Evolutionary conservation across 2,888 invertebrate species (phyloP).

Genomic region (Drosophila cracens): DNA sequence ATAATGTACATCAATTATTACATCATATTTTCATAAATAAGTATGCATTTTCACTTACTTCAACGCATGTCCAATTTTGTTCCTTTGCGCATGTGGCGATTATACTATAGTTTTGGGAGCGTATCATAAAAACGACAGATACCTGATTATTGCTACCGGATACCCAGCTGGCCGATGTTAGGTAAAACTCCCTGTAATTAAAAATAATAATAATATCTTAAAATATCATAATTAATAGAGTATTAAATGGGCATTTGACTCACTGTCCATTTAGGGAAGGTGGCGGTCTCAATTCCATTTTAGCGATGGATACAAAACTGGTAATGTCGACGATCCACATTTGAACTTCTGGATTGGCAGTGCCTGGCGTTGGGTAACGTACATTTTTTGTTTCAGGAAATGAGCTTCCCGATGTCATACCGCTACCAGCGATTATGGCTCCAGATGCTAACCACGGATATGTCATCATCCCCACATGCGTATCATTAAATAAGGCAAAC

Average conservation of each 20-base stretch:
- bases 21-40: neutral
- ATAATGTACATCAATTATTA: neutral
- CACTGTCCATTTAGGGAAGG: constrained; percentile 92
- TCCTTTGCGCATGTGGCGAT: constrained; percentile 93
- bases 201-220: neutral
- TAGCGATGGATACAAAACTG: constrained; percentile 88
- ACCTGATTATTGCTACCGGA: constrained; percentile 91
- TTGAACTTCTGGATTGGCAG: constrained; percentile 93
- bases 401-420: constrained; percentile 87
- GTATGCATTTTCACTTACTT: constrained; percentile 86
- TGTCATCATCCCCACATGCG: constrained; percentile 90
- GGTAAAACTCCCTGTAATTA: constrained; percentile 91
- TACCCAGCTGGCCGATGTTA: constrained; percentile 96
- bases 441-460: constrained; percentile 93
- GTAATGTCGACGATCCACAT: constrained; percentile 92
- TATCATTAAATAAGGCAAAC: constrained; percentile 95
- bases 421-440: constrained; percentile 87
- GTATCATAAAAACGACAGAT: constrained; percentile 96
- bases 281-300: constrained; percentile 90
- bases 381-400: constrained; percentile 93
- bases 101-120: constrained; percentile 95
- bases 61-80: constrained; percentile 92
- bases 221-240: neutral
- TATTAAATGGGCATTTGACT: constrained; percentile 84
- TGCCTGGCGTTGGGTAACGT: constrained; percentile 95